Evolutionary conservation across 2,888 invertebrate genomes (phyloP).

Genomic region (Xestoiulus laeticollis): DNA sequence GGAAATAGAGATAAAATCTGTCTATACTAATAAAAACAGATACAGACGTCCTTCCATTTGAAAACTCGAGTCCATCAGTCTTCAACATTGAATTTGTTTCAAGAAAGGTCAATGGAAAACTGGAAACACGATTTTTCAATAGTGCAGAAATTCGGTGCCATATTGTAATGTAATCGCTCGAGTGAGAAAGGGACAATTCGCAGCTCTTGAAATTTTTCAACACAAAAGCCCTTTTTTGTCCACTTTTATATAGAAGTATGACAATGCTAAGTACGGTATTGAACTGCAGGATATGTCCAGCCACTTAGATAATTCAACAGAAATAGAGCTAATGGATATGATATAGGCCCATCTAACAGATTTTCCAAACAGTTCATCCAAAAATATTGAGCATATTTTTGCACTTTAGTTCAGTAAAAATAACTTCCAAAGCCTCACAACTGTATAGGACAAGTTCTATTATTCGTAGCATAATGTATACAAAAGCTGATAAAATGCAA

Average conservation of each 20-base stretch:
- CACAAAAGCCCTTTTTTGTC: background rate
- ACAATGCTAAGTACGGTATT: background rate
- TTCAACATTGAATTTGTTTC: slow-evolving; percentile 16
- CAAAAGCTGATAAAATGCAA: background rate
- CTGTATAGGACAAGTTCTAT: too few relatives aligned
- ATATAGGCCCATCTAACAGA: background rate
- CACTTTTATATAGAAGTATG: background rate
- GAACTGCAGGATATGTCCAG: background rate
- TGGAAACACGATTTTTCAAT: slow-evolving; percentile 15
- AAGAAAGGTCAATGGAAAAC: slow-evolving; percentile 21
- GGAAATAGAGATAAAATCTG: slow-evolving; percentile 41
- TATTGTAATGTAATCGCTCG: background rate
- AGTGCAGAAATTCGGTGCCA: background rate
- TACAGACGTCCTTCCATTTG: slow-evolving; percentile 13
- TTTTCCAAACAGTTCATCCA: background rate
- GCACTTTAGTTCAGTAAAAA: too few relatives aligned
- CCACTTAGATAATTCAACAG: background rate
- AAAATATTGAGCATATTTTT: too few relatives aligned
- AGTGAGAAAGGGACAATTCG: background rate
- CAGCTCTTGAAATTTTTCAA: background rate
- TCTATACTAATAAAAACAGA: slow-evolving; percentile 30
- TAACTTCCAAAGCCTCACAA: too few relatives aligned
- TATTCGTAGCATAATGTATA: background rate
- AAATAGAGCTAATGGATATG: background rate
- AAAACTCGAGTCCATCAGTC: slow-evolving; percentile 34